Base-by-base conservation (phyloP, 1,140 invertebrate species). In the Anthonomus grandis region DNA sequence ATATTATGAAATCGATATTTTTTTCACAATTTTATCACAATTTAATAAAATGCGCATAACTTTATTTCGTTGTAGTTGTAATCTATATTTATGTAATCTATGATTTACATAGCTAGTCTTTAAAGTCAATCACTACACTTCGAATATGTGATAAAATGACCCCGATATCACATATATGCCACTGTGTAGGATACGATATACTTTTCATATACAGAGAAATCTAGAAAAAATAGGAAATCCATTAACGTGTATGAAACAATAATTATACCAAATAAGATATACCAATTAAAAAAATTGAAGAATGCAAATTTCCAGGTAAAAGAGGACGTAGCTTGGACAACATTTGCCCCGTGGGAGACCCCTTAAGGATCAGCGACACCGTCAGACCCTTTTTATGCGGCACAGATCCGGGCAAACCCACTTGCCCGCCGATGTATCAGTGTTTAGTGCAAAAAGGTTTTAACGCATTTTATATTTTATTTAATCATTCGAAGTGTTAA, bases 331-430 rank as follows among this genome's bases (percentile, higher is more conserved):
- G 83, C 55, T 73, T 91, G 22, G 82, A 84, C 37, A 87, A 84
- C 57, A 83, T 90, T 19, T 93, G 90, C 66, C 87, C 87, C 1
- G 81, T 84, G 2, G 90, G 90, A 4, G 81, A 86, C 58, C 89
- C 90, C 0, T 71, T 93, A n/a, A 80, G 86, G 57, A 87, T 92
- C 57, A 85, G 85, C 0, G 87, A 89, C 57, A 85, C 83, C 2
- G 81, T 83, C 2, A 73, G 87, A 36, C 89, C 89, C 0, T 91
- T 91, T 69, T 74, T 92, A 1, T 93, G 90, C 68, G 90, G 90
- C n/a, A 83, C 81, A 17, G 83, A 85, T 27, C 80, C 85, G 1
- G 87, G 88, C 12, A 90, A 90, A 74, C 89, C 90, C 0, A 81
- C 80, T 36, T 93, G 90, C 67, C 90, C 90, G 4, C 84, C 87